phyloP scores from a whole-genome alignment of 1,140 invertebrate species.

The Drosophila ananassae region DNA sequence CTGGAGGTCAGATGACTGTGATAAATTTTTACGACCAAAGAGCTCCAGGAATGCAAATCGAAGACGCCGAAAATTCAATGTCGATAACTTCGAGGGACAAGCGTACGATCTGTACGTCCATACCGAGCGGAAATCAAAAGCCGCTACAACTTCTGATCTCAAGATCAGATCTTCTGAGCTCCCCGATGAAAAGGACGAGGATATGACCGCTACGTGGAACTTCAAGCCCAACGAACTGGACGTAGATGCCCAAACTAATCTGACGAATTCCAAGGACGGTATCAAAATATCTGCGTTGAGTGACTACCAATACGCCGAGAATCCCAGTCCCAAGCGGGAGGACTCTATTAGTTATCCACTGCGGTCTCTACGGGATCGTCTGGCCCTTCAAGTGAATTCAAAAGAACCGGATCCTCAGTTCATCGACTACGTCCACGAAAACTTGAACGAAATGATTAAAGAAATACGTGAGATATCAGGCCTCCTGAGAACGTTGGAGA shows the following conservation, averaged over 20 bases:
- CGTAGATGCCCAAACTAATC: background rate
- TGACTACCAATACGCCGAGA: background rate
- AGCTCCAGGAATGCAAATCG: background rate
- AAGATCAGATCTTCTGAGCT: background rate
- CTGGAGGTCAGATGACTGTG: conserved; percentile 8
- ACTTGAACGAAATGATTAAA: conserved; percentile 23
- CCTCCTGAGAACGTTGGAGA: background rate
- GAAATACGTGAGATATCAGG: conserved; percentile 21
- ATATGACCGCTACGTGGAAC: conserved; percentile 12
- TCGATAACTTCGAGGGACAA: background rate
- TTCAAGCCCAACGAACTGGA: conserved; percentile 24
- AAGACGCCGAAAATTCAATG: background rate
- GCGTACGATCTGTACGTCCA: background rate
- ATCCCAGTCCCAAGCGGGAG: background rate
- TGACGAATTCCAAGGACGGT: background rate
- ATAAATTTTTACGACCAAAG: background rate
- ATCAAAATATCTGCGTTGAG: background rate
- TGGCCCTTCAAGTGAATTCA: background rate
- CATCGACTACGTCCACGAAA: background rate
- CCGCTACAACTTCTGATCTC: background rate
- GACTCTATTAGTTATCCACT: conserved; percentile 6
- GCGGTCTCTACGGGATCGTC: background rate
- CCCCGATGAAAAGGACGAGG: background rate
- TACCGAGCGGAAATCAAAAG: background rate
- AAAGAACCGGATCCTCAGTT: background rate